Evolutionary conservation across 2,113 vertebrate genomes (phyloP), one percentile per base, ranked within the genome.

Genomic region (Lepus americanus): DNA sequence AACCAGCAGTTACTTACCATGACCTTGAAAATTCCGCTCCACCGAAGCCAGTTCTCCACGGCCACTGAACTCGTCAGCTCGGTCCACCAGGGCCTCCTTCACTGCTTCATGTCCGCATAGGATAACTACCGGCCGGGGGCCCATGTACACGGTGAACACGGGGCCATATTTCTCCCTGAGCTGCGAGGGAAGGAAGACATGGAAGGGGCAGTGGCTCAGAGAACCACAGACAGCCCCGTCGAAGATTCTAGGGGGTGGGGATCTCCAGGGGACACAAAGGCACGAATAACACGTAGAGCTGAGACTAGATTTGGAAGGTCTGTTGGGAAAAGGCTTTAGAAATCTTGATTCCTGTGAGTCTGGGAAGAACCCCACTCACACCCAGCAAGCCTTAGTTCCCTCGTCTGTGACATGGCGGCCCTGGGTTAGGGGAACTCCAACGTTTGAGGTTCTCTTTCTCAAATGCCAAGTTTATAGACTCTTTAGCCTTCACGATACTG

Each of bases 71-170:
- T 98, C 97, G 51, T 98, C 97, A 0, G 93, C 97, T 66, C 92
- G 94, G 23, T 98, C 97, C 31, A 98, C 94, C 74, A 98, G 74
- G 0, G 98, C 98, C 39, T 98, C 98, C 88, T 97, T 98, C 77
- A 98, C 94, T 3, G 97, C 94, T 36, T 98, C 95, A 20, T 98
- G 97, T 33, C 98, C 98, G 51, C 97, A 98, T 27, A 98, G 95
- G 49, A 98, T 76, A 64, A 98, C 98, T 3, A 98, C 97, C 4
- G 97, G 96, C 78, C 93, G 77, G 0, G 97, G 97, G 0, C 98
- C 98, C 82, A 98, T 88, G 86, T 98, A 97, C 51, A 98, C 87
- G 0, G 98, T 98, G 92, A 98, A 98, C 55, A 98, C 82, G 0
- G 98, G 85, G 2, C 98, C 97, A 2, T 98, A 98, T 81, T 97